phyloP scores from a whole-genome alignment of 2,888 invertebrate species.

The Antheraea yamamai region DNA sequence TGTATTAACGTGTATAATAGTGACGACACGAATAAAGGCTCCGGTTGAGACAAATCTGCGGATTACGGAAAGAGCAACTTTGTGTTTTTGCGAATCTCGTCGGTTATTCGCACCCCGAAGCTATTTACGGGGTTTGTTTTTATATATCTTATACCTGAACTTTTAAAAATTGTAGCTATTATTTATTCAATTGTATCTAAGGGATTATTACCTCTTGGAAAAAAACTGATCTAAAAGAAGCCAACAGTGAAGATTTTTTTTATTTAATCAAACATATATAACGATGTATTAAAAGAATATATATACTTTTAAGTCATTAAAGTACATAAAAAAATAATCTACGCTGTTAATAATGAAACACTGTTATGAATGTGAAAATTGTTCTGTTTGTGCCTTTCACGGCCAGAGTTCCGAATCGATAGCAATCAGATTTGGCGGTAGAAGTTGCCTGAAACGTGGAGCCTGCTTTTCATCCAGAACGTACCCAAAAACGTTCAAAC shows the following conservation, averaged over 20 bases:
- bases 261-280: not conserved
- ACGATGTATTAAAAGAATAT: not conserved
- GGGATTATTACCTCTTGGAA: not conserved
- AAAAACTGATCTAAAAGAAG: not conserved
- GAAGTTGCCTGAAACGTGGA: no score
- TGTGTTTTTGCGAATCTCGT: slow-evolving; percentile 22
- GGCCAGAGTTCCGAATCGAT: no score
- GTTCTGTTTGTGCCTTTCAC: no score
- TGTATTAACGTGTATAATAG: slow-evolving; percentile 70
- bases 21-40: slow-evolving; percentile 57
- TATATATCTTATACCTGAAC: not conserved
- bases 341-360: no score
- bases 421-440: no score
- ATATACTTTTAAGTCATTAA: not conserved
- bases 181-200: not conserved
- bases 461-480: no score
- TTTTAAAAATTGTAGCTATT: not conserved
- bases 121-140: slow-evolving; percentile 15
- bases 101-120: slow-evolving; percentile 11
- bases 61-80: slow-evolving; percentile 24
- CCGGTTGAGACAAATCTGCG: slow-evolving; percentile 24
- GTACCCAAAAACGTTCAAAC: no score
- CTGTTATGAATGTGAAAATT: no score
- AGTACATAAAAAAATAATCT: no score
- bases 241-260: not conserved